Percentiles rank a stretch among this genome's conserved stretches.
phyloP scores from a whole-genome alignment of 2,888 invertebrate species.

The Parapristionchus giblindavisi region DNA sequence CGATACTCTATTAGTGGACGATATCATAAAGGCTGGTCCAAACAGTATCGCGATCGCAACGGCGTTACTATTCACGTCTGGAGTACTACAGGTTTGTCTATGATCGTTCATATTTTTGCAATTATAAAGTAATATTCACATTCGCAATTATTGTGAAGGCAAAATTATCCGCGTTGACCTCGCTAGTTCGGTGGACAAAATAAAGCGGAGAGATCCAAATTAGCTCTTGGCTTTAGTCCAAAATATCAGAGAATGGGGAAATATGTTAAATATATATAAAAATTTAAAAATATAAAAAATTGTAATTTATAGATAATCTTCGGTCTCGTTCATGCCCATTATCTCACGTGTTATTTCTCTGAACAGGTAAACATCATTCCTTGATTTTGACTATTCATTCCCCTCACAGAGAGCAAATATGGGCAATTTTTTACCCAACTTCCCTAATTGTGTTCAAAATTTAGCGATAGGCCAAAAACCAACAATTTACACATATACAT shows the following conservation, averaged over 20 bases:
- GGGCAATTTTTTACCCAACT: neutral
- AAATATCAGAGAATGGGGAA: neutral
- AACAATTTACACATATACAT: too few species aligned
- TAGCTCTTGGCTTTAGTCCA: too few species aligned
- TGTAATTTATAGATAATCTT: slow-evolving; percentile 55
- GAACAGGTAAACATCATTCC: slow-evolving; percentile 54
- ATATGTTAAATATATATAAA: neutral
- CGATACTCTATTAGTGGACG: slow-evolving; percentile 21
- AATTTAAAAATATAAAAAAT: neutral
- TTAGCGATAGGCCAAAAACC: neutral
- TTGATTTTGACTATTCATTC: too few species aligned
- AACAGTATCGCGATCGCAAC: slow-evolving; percentile 55
- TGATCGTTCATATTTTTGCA: too few species aligned
- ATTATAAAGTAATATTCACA: too few species aligned
- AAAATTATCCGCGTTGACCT: too few species aligned
- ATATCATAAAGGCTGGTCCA: slow-evolving; percentile 23
- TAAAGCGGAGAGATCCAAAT: too few species aligned
- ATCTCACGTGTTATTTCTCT: slow-evolving; percentile 65
- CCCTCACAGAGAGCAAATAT: too few species aligned
- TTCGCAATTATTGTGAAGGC: too few species aligned
- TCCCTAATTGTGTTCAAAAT: neutral
- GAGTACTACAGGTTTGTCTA: slow-evolving; percentile 56
- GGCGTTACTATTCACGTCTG: slow-evolving; percentile 64
- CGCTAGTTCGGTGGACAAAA: too few species aligned
- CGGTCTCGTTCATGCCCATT: slow-evolving; percentile 65